Conservation (phyloP, 2,797 vertebrate genomes). For the Aldrovandia affinis region DNA sequence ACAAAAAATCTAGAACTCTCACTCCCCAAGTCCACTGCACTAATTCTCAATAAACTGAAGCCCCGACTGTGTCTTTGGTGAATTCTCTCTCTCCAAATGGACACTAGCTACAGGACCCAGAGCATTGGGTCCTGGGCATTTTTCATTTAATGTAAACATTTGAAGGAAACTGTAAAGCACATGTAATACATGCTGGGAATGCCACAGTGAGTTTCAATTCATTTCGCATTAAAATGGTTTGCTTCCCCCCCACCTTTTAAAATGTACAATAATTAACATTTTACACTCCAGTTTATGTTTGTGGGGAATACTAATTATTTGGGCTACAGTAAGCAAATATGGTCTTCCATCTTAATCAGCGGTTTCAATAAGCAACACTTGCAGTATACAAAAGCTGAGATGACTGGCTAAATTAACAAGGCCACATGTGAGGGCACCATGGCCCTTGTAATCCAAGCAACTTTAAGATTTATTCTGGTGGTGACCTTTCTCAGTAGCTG, state of each 20-base stretch:
- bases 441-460: neutral
- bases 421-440: slow-evolving; percentile 31
- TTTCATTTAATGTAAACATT: slow-evolving; percentile 29
- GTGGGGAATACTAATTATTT: slow-evolving; percentile 16
- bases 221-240: neutral
- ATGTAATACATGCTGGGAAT: slow-evolving; percentile 35
- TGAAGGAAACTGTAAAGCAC: slow-evolving; percentile 31
- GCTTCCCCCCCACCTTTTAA: neutral
- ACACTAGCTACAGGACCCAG: slow-evolving; percentile 8
- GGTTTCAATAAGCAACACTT: slow-evolving; percentile 31
- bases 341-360: slow-evolving; percentile 29
- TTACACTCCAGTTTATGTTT: slow-evolving; percentile 30
- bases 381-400: slow-evolving; percentile 28
- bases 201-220: slow-evolving; percentile 19
- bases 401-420: slow-evolving; percentile 31
- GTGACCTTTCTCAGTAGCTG: neutral
- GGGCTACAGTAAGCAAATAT: slow-evolving; percentile 29
- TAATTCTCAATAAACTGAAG: neutral
- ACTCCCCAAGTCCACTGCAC: neutral
- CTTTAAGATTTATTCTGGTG: neutral
- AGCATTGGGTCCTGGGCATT: neutral
- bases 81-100: slow-evolving; percentile 1
- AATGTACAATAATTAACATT: slow-evolving; percentile 25
- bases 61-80: neutral
- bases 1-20: neutral